These are phyloP conservation scores for Oncorhynchus nerka DNA, from an alignment of 2,113 vertebrate species.

Conservation along the genomic window DNA sequence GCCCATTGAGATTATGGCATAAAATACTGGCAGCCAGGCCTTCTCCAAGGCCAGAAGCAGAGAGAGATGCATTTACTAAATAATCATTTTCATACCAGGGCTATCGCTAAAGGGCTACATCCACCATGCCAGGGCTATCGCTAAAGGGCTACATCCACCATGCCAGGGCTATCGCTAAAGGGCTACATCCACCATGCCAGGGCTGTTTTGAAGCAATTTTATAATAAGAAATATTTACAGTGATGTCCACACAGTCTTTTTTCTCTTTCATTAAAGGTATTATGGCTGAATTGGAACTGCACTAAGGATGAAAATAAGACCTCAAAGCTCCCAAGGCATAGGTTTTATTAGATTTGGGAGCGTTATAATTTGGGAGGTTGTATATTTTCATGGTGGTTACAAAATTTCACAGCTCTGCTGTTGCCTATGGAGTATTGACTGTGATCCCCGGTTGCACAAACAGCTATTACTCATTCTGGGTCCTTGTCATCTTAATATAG, in stretches of 20 bases:
- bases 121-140: slow-evolving; percentile 7
- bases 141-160: slow-evolving; percentile 18
- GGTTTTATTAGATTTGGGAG: slow-evolving; percentile 24
- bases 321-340: neutral
- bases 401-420: slow-evolving; percentile 5
- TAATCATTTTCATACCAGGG: slow-evolving; percentile 35
- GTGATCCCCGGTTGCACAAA: neutral
- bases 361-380: slow-evolving; percentile 25
- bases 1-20: slow-evolving; percentile 33
- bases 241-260: slow-evolving; percentile 7
- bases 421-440: neutral
- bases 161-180: slow-evolving; percentile 19
- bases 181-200: slow-evolving; percentile 7
- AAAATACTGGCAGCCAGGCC: slow-evolving; percentile 28
- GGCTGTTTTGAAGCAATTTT: slow-evolving; percentile 13
- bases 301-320: neutral
- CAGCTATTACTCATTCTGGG: no score
- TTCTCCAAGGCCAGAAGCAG: slow-evolving; percentile 22
- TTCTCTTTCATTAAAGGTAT: slow-evolving; percentile 21
- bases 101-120: slow-evolving; percentile 14
- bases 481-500: no score
- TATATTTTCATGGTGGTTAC: slow-evolving; percentile 12
- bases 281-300: slow-evolving; percentile 3
- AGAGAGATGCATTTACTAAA: slow-evolving; percentile 20
- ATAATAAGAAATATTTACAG: slow-evolving; percentile 11